Percentiles rank a stretch among this genome's conserved stretches.
These are phyloP conservation scores for Ephestia elutella DNA, from an alignment of 1,140 invertebrate species.

Conservation along the genomic window DNA sequence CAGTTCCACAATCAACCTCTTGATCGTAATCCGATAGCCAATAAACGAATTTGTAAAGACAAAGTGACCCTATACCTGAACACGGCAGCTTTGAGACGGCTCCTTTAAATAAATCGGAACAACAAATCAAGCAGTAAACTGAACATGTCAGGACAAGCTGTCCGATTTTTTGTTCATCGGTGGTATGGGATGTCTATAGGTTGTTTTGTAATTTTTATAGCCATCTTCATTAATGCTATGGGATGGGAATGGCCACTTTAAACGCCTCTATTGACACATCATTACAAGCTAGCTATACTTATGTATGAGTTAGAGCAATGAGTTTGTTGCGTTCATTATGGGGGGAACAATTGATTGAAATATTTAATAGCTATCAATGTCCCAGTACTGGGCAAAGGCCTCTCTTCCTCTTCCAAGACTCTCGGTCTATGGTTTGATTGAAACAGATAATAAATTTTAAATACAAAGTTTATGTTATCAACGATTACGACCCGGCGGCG, in stretches of 20 bases:
- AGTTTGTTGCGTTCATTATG: too few species aligned
- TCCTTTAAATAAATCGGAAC: slow-evolving; percentile 54
- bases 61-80: slow-evolving; percentile 42
- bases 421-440: too few species aligned
- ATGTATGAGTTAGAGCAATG: too few species aligned
- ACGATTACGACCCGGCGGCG: too few species aligned
- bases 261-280: slow-evolving; percentile 52
- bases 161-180: slow-evolving; percentile 44
- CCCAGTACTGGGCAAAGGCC: too few species aligned
- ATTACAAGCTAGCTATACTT: slow-evolving; percentile 1
- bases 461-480: too few species aligned
- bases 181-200: slow-evolving; percentile 39
- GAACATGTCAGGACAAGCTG: slow-evolving; percentile 63
- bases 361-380: too few species aligned
- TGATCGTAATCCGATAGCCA: slow-evolving; percentile 13
- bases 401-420: too few species aligned
- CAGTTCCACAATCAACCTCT: background rate
- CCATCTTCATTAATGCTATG: slow-evolving; percentile 53
- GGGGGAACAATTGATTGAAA: too few species aligned
- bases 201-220: slow-evolving; percentile 66
- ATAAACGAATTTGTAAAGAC: slow-evolving; percentile 53
- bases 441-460: too few species aligned
- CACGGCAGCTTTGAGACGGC: slow-evolving; percentile 33
- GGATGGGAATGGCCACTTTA: slow-evolving; percentile 36
- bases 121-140: slow-evolving; percentile 62